Conservation (phyloP, 2,113 vertebrate species). For the Bettongia penicillata region DNA sequence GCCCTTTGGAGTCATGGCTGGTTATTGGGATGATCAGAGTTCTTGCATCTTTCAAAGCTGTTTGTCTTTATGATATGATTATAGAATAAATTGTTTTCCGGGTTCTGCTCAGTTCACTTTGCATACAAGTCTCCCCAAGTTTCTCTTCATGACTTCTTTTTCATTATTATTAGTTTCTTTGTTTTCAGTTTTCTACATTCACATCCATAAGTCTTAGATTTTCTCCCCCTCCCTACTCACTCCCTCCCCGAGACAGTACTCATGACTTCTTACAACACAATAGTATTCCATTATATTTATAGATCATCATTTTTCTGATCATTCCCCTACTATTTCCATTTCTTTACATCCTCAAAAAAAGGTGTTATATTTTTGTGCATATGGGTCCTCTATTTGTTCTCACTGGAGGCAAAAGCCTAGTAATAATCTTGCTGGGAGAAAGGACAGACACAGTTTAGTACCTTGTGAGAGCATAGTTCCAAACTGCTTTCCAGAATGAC, state of each 20-base stretch:
- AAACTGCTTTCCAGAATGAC: neutral
- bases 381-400: neutral
- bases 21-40: neutral
- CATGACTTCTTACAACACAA: neutral
- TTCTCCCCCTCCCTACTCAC: too few relatives aligned
- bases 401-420: neutral
- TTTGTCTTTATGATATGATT: neutral
- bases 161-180: too few relatives aligned
- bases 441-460: neutral
- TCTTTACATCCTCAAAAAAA: neutral
- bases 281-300: neutral
- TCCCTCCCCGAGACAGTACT: too few relatives aligned
- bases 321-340: neutral
- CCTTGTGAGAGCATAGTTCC: neutral
- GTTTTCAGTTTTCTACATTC: too few relatives aligned
- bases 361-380: neutral
- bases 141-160: neutral
- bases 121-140: neutral
- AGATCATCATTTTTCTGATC: neutral
- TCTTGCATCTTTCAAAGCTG: neutral
- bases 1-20: neutral
- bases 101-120: neutral
- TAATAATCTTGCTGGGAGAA: neutral
- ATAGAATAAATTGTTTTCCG: neutral
- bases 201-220: too few relatives aligned